Percentiles rank a stretch among this genome's conserved stretches.
Evolutionary conservation across 2,797 vertebrate species (phyloP).

Genomic region (Gadopsis bispinosus): DNA sequence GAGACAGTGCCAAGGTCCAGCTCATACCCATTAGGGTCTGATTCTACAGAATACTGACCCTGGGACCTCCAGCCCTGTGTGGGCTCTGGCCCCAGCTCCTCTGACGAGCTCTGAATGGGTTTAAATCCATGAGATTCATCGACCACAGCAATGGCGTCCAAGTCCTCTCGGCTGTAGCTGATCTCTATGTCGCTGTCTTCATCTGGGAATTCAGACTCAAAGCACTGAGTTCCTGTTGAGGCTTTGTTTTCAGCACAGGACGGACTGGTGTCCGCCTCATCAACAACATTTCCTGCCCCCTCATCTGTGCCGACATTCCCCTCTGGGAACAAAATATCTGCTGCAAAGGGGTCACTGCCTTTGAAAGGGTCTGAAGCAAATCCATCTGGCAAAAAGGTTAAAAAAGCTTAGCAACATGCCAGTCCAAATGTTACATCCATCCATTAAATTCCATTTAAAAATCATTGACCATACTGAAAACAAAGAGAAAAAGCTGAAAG

Average conservation of each 20-base stretch:
- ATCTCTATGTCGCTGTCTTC: slow-evolving; percentile 83
- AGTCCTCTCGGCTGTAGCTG: slow-evolving; percentile 79
- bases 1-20: slow-evolving; percentile 69
- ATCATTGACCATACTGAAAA: not conserved
- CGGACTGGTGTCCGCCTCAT: slow-evolving; percentile 75
- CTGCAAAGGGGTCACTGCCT: slow-evolving; percentile 80
- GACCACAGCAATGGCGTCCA: slow-evolving; percentile 40
- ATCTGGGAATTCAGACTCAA: slow-evolving; percentile 81
- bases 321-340: slow-evolving; percentile 67
- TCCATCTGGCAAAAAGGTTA: slow-evolving; percentile 82
- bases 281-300: slow-evolving; percentile 27
- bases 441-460: not conserved
- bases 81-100: slow-evolving; percentile 67
- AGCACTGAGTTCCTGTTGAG: slow-evolving; percentile 82
- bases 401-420: not conserved
- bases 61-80: slow-evolving; percentile 64
- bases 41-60: slow-evolving; percentile 78
- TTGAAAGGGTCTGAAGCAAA: slow-evolving; percentile 90
- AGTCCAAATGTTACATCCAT: not conserved
- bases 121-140: slow-evolving; percentile 67
- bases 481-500: not conserved
- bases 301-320: not conserved
- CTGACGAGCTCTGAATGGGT: slow-evolving; percentile 81
- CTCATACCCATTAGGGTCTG: slow-evolving; percentile 81
- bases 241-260: slow-evolving; percentile 81